These are phyloP conservation scores for Scelioninae gen. 1 DNA, from an alignment of 2,888 invertebrate genomes.

Conservation along the genomic window DNA sequence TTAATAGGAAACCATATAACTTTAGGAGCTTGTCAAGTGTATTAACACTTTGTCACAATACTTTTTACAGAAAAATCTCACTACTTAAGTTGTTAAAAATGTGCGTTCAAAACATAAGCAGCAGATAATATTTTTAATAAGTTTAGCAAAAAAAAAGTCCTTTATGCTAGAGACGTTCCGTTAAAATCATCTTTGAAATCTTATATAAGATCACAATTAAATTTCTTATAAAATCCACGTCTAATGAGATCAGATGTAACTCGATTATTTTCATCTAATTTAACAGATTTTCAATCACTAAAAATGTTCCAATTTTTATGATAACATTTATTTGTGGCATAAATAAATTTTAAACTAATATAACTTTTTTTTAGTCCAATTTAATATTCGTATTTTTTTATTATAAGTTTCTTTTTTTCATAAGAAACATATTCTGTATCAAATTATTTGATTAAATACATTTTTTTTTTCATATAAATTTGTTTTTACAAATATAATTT, in stretches of 20 bases:
- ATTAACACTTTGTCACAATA: conserved; percentile 29
- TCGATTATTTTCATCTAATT: conserved; percentile 24
- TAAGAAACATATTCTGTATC: not conserved
- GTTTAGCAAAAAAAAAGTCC: not conserved
- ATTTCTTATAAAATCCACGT: not conserved
- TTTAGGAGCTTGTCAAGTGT: conserved; percentile 53
- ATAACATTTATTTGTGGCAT: too few species aligned
- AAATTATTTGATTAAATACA: not conserved
- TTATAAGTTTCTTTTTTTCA: too few species aligned
- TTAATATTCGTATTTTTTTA: too few species aligned
- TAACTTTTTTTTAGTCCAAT: too few species aligned
- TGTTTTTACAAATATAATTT: conserved; percentile 1
- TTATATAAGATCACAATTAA: not conserved
- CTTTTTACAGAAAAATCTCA: conserved; percentile 1
- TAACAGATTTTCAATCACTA: not conserved
- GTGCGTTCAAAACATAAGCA: not conserved
- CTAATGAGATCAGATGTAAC: conserved; percentile 21
- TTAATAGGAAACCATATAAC: conserved; percentile 65
- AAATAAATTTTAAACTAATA: too few species aligned
- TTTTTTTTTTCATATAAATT: not conserved
- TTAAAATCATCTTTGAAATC: not conserved
- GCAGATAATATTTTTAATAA: not conserved
- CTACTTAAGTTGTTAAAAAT: conserved; percentile 14
- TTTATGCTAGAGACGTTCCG: not conserved
- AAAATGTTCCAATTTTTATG: not conserved